phyloP scores from a whole-genome alignment of 2,113 vertebrate species.

The Rutilus rutilus region DNA sequence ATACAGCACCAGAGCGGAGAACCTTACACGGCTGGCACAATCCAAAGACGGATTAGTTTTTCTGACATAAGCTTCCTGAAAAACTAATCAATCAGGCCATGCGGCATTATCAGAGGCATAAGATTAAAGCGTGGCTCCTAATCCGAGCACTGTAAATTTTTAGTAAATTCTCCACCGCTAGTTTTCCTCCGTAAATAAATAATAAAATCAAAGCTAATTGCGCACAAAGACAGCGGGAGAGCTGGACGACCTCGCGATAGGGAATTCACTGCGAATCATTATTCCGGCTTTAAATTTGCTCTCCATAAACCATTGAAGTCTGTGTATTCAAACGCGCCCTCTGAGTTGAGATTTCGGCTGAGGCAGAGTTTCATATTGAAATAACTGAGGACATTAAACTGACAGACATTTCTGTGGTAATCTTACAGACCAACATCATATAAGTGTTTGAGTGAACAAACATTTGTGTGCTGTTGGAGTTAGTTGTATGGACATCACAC shows the following conservation, averaged over 20 bases:
- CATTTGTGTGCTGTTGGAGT: neutral
- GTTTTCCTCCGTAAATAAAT: slow-evolving; percentile 76
- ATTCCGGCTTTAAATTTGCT: slow-evolving; percentile 3
- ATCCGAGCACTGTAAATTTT: slow-evolving; percentile 86
- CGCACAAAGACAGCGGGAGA: neutral
- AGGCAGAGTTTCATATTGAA: neutral
- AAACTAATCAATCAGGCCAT: slow-evolving; percentile 93
- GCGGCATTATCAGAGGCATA: slow-evolving; percentile 85
- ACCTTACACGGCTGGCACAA: slow-evolving; percentile 92
- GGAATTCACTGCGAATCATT: slow-evolving; percentile 52
- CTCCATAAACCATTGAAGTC: slow-evolving; percentile 4
- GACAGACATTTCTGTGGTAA: neutral
- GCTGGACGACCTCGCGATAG: slow-evolving; percentile 58
- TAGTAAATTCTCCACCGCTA: slow-evolving; percentile 78
- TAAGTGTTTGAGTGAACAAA: neutral
- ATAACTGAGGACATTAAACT: neutral
- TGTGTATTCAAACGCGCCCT: neutral
- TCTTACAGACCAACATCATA: neutral
- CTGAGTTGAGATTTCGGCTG: neutral
- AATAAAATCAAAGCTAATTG: slow-evolving; percentile 70
- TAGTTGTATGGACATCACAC: neutral
- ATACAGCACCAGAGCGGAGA: slow-evolving; percentile 89
- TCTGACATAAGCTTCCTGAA: slow-evolving; percentile 94
- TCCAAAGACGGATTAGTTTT: slow-evolving; percentile 92
- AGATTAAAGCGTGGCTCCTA: slow-evolving; percentile 84